A percentile compares a stretch with the other conserved stretches of the same genome.
Conservation (phyloP, 2,113 vertebrate species). For the Rattus rattus region DNA sequence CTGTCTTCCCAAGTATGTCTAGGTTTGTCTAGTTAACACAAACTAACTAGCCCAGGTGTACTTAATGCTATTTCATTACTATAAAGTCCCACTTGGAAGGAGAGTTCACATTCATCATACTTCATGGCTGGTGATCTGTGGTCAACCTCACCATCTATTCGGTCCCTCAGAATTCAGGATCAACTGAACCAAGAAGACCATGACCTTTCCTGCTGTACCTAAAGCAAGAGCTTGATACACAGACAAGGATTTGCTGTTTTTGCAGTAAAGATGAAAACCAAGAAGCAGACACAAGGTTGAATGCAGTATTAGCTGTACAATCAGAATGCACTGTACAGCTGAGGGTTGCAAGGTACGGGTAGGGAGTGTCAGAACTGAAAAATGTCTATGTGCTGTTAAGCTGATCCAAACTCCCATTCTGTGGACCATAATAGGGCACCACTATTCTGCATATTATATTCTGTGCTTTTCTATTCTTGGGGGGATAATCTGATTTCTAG, state of each 20-base stretch:
- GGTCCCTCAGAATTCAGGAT: background rate
- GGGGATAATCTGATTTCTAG: too few species aligned
- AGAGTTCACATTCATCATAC: background rate
- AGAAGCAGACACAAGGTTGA: background rate
- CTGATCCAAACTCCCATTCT: background rate
- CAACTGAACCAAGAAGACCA: background rate
- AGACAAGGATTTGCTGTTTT: background rate
- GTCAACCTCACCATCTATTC: background rate
- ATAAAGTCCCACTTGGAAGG: too few species aligned
- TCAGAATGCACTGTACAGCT: background rate
- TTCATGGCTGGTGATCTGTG: background rate
- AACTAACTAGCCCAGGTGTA: background rate
- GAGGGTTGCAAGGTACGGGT: background rate
- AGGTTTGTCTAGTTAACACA: background rate
- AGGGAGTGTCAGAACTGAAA: background rate
- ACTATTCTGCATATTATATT: background rate
- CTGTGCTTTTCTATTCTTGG: rapidly evolving
- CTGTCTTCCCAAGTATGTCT: background rate
- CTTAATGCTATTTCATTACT: background rate
- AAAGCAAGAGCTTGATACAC: background rate
- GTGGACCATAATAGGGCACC: too few species aligned
- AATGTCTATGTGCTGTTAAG: rapidly evolving
- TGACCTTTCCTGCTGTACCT: background rate
- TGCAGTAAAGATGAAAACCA: background rate
- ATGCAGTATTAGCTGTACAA: background rate